A percentile compares a stretch with the other conserved stretches of the same genome.
Conservation (phyloP, 2,797 vertebrate species). For the Fistularia commersonii region DNA sequence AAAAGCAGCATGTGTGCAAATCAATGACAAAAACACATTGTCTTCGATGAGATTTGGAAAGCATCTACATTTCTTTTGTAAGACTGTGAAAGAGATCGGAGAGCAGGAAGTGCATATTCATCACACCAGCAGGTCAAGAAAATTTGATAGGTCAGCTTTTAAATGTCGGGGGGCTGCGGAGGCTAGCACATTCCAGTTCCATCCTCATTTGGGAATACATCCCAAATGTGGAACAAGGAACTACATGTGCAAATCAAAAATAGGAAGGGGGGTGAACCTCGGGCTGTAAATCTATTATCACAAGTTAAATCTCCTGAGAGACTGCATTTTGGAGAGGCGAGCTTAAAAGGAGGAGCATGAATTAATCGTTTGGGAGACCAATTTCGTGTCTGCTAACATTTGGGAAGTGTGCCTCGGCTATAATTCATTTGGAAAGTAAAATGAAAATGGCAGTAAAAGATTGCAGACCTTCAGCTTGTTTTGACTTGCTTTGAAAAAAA, state of each 20-base stretch:
- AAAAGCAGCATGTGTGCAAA: constrained; percentile 36
- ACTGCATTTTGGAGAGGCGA: constrained; percentile 47
- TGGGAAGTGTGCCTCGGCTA: constrained; percentile 57
- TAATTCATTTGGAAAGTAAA: constrained; percentile 69
- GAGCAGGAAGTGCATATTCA: constrained; percentile 72
- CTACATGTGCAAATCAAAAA: constrained; percentile 54
- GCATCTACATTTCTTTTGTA: constrained; percentile 45
- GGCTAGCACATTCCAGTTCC: constrained; percentile 73
- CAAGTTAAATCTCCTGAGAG: constrained; percentile 54
- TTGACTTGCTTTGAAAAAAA: constrained; percentile 50
- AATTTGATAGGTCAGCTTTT: constrained; percentile 75
- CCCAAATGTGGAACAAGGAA: constrained; percentile 55
- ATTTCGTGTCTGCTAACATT: constrained; percentile 54
- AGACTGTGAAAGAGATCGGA: constrained; percentile 57
- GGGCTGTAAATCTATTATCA: constrained; percentile 70
- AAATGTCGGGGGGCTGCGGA: constrained; percentile 59
- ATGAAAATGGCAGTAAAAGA: constrained; percentile 59
- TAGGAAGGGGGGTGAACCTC: constrained; percentile 1
- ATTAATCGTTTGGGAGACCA: constrained; percentile 41
- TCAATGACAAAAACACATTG: constrained; percentile 53
- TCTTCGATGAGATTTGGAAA: constrained; percentile 46
- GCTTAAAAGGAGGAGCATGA: constrained; percentile 52
- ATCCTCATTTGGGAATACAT: constrained; percentile 68
- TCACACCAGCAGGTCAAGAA: constrained; percentile 68
- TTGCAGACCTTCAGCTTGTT: constrained; percentile 65